These are phyloP conservation scores for Pterostichus madidus DNA, from an alignment of 2,888 invertebrate genomes.

Conservation along the genomic window DNA sequence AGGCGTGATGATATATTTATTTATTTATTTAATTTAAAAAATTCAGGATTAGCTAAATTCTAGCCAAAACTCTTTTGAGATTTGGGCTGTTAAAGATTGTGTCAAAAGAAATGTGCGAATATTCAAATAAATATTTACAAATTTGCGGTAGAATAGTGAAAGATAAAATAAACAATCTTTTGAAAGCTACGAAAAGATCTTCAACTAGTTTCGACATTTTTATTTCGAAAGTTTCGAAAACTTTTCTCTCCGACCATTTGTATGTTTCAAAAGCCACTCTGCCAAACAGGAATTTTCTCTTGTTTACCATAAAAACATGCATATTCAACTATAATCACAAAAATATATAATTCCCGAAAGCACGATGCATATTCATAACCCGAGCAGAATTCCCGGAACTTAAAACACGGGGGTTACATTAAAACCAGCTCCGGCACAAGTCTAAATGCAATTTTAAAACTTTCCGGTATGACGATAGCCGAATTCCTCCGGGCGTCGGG, in stretches of 20 bases:
- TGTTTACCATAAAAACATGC: constrained; percentile 67
- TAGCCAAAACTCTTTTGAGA: too few relatives aligned
- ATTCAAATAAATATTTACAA: constrained; percentile 16
- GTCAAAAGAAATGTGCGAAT: not conserved
- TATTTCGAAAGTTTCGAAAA: constrained; percentile 38
- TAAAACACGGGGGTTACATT: constrained; percentile 68
- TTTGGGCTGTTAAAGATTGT: not conserved
- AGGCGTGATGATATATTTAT: too few relatives aligned
- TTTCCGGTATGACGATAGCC: constrained; percentile 59
- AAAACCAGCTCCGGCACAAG: constrained; percentile 61
- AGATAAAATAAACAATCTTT: constrained; percentile 20
- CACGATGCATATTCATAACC: constrained; percentile 64
- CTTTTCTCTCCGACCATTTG: constrained; percentile 29
- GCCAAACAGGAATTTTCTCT: constrained; percentile 55
- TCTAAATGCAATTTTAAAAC: constrained; percentile 66
- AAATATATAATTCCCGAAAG: constrained; percentile 65
- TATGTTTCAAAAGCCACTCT: constrained; percentile 59
- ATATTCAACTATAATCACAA: constrained; percentile 66
- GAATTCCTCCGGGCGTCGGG: constrained; percentile 38
- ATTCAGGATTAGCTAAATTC: too few relatives aligned
- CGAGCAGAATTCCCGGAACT: constrained; percentile 48
- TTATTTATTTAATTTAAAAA: too few relatives aligned
- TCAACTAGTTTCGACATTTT: constrained; percentile 55
- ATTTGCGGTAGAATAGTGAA: not conserved
- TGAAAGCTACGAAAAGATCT: constrained; percentile 13